phyloP scores from a whole-genome alignment of 1,140 invertebrate species.

The Tetranychus cinnabarinus region DNA sequence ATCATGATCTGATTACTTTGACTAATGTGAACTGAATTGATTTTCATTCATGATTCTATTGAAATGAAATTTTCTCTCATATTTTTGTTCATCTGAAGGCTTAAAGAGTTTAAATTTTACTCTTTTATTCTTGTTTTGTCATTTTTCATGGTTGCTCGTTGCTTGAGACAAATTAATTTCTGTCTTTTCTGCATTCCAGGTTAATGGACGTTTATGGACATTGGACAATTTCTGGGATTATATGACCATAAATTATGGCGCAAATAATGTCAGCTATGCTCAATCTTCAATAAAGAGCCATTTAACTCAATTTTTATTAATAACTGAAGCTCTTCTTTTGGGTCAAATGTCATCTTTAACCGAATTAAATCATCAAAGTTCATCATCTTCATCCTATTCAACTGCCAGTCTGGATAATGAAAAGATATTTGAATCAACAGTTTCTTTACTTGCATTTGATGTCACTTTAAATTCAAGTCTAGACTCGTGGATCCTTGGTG shows the following conservation, averaged over 20 bases:
- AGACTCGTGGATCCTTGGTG: conserved; percentile 17
- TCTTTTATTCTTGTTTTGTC: too few species aligned
- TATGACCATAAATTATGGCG: conserved; percentile 12
- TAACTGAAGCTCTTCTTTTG: conserved; percentile 11
- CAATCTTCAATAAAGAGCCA: conserved; percentile 10
- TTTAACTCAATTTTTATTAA: conserved; percentile 12
- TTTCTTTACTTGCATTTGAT: conserved; percentile 18
- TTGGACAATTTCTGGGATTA: conserved; percentile 13
- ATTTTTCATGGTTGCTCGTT: background rate
- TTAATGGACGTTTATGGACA: conserved; percentile 10
- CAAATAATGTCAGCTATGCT: conserved; percentile 9
- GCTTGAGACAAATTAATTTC: too few species aligned
- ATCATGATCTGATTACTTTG: too few species aligned
- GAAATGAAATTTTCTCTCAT: too few species aligned
- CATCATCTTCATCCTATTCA: background rate
- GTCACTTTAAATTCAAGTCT: conserved; percentile 17
- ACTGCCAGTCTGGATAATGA: background rate
- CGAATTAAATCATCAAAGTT: background rate
- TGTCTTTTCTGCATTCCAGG: background rate
- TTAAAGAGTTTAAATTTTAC: too few species aligned
- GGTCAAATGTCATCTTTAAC: background rate
- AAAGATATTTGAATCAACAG: conserved; percentile 8
- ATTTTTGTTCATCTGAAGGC: too few species aligned
- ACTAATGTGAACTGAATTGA: too few species aligned
- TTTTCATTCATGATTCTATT: too few species aligned